Conservation (phyloP, 1,140 invertebrate genomes). For the Choristoneura fumiferana region DNA sequence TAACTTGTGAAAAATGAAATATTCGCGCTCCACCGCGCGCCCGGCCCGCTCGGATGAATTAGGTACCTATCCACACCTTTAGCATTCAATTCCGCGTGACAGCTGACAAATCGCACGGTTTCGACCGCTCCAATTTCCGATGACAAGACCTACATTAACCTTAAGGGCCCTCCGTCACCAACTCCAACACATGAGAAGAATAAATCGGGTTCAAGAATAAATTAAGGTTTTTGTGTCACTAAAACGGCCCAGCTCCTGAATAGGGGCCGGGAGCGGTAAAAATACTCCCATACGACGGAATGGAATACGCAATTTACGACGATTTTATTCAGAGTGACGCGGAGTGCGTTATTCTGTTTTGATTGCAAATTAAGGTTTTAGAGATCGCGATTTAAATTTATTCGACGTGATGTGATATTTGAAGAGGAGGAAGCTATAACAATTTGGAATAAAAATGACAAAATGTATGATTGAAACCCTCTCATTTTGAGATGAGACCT, state of each 20-base stretch:
- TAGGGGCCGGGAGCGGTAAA: conserved; percentile 39
- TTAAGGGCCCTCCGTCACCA: conserved; percentile 59
- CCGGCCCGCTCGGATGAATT: conserved; percentile 13
- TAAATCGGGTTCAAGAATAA: conserved; percentile 71
- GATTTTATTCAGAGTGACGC: conserved; percentile 12
- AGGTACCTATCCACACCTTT: conserved; percentile 31
- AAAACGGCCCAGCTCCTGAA: conserved; percentile 55
- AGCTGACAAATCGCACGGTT: conserved; percentile 51
- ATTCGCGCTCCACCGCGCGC: neutral
- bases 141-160: conserved; percentile 66
- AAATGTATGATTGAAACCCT: too few relatives aligned
- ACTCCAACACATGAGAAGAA: conserved; percentile 52
- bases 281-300: conserved; percentile 9
- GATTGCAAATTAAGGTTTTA: conserved; percentile 11
- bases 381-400: neutral
- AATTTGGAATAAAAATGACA: too few relatives aligned
- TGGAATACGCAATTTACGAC: conserved; percentile 19
- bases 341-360: neutral
- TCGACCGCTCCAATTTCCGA: conserved; percentile 57
- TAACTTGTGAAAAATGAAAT: conserved; percentile 18
- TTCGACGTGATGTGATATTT: too few relatives aligned
- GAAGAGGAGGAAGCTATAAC: too few relatives aligned
- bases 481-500: too few relatives aligned
- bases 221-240: conserved; percentile 68
- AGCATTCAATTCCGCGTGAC: conserved; percentile 48